Evolutionary conservation across 2,888 invertebrate genomes (phyloP).

Genomic region (Eurois occulta): DNA sequence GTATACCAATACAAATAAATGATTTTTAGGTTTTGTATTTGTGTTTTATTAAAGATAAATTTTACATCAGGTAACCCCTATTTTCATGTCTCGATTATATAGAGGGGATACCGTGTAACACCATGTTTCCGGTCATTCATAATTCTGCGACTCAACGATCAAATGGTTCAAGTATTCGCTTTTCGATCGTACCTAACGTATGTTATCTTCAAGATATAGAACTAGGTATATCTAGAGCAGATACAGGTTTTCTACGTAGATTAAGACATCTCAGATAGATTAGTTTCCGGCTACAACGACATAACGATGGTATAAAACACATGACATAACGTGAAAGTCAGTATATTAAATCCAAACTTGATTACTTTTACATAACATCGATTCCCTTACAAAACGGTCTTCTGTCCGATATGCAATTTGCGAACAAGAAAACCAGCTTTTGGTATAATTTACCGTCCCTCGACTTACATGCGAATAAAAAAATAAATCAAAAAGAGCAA

Average conservation of each 20-base stretch:
- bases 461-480: constrained; percentile 49
- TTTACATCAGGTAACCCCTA: background rate
- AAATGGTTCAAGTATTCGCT: background rate
- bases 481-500: constrained; percentile 59
- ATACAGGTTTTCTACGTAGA: background rate
- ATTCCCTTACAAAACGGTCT: constrained; percentile 32
- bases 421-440: constrained; percentile 56
- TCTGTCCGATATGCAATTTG: constrained; percentile 49
- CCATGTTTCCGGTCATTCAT: background rate
- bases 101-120: background rate
- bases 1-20: background rate
- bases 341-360: constrained; percentile 32
- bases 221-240: background rate
- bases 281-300: constrained; percentile 28
- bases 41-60: background rate
- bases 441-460: constrained; percentile 55
- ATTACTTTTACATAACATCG: constrained; percentile 54
- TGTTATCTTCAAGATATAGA: background rate
- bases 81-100: background rate
- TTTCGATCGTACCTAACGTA: background rate
- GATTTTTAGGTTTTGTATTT: background rate
- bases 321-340: constrained; percentile 42
- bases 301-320: constrained; percentile 18
- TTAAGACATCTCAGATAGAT: constrained; percentile 15
- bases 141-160: constrained; percentile 7